A percentile compares a stretch with the other conserved stretches of the same genome.
Evolutionary conservation across 2,797 vertebrate genomes (phyloP).

Genomic region (Uromys caudimaculatus): DNA sequence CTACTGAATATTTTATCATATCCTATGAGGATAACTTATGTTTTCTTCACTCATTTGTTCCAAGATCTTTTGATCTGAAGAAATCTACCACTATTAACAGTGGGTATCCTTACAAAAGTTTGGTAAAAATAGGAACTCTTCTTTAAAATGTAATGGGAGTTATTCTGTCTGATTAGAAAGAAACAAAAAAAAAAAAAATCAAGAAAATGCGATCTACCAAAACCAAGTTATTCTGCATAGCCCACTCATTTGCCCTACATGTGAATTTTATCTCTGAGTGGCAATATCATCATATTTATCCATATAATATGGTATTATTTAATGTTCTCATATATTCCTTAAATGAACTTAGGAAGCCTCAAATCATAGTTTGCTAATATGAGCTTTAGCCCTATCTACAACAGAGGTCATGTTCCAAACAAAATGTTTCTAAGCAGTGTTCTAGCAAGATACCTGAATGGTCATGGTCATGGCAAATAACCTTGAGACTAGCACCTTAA

Average conservation of each 20-base stretch:
- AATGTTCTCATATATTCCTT: neutral
- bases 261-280: constrained; percentile 44
- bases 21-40: neutral
- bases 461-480: constrained; percentile 35
- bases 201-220: neutral
- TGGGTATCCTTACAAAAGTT: constrained; percentile 24
- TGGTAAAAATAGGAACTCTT: neutral
- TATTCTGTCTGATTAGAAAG: constrained; percentile 14
- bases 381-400: constrained; percentile 26
- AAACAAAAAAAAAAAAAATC: neutral
- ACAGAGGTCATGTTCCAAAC: neutral
- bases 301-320: neutral
- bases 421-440: constrained; percentile 64
- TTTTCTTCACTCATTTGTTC: constrained; percentile 33
- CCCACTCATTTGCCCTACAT: neutral
- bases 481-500: constrained; percentile 28
- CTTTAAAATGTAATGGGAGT: neutral
- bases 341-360: constrained; percentile 41
- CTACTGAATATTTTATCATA: constrained; percentile 37
- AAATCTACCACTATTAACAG: neutral
- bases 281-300: neutral
- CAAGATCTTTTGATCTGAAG: constrained; percentile 23
- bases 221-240: constrained; percentile 32
- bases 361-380: neutral
- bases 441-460: neutral